These are phyloP conservation scores for Serripes groenlandicus DNA, from an alignment of 2,888 invertebrate species.

Conservation along the genomic window DNA sequence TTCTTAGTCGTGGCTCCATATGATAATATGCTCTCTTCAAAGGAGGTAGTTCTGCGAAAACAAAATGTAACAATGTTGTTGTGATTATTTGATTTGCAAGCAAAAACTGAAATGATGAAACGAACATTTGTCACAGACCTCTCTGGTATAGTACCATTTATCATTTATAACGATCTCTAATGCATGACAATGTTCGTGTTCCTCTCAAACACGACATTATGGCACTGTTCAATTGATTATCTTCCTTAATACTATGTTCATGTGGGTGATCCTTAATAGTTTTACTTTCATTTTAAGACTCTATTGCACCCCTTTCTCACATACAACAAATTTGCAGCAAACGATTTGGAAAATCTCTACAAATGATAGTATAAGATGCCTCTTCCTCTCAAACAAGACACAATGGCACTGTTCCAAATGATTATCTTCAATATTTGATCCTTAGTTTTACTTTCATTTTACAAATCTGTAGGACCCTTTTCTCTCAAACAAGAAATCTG, in stretches of 20 bases:
- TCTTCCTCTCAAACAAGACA: too few relatives aligned
- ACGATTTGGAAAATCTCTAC: too few relatives aligned
- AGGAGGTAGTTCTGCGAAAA: slow-evolving; percentile 17
- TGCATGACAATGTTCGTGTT: not conserved
- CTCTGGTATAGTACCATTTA: not conserved
- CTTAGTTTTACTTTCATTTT: too few relatives aligned
- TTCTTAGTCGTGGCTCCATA: not conserved
- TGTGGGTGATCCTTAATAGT: not conserved
- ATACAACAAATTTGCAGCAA: too few relatives aligned
- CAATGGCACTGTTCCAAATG: too few relatives aligned
- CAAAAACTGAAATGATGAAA: slow-evolving; percentile 6
- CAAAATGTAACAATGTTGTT: not conserved
- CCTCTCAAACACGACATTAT: too few relatives aligned
- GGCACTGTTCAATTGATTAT: not conserved
- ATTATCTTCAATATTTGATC: too few relatives aligned
- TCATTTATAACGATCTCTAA: not conserved
- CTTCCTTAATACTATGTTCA: not conserved
- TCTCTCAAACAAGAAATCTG: too few relatives aligned
- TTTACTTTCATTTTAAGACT: not conserved
- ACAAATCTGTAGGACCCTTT: too few relatives aligned
- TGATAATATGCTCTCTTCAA: not conserved
- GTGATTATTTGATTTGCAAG: not conserved
- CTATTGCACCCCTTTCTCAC: not conserved
- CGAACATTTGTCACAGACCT: not conserved
- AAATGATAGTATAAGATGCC: too few relatives aligned